Evolutionary conservation across 2,888 invertebrate species (phyloP), one percentile per base, ranked within the genome.

Genomic region (Craniophora ligustri): DNA sequence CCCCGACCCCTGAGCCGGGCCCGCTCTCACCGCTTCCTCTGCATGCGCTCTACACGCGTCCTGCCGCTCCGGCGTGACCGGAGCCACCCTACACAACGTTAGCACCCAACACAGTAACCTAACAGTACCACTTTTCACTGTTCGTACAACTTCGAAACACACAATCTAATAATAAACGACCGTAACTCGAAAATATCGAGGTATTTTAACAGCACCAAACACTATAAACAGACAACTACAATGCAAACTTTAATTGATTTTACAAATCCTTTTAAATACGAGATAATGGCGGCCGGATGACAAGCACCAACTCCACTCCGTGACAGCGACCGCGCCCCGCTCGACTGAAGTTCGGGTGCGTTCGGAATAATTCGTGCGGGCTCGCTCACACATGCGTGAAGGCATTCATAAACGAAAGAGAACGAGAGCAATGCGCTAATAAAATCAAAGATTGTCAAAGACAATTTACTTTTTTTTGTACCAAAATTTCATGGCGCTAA

Each of bases 201-300:
- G 62, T 75, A 78, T 81, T 73, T 79, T 65, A 76, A 77, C 69
- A 79, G 75, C 79, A 82, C 81, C 77, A 79, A 77, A 78, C 86
- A 88, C 87, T 64, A 72, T 76, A 76, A 84, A 86, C 86, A 80
- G 85, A 87, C 82, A 86, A 87, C 82, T 81, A 77, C 84, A 84
- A 81, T 81, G 86, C 86, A 82, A 88, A 89, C 78, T 89, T 77
- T 84, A 91, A 91, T 91, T 91, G 89, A 92, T 90, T 92, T 89
- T 88, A 87, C 83, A 87, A 90, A 91, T 88, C 85, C 84, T 93
- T 93, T 91, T 91, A 92, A 70, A 93, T 94, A 94, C 92, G 89
- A 94, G 94, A 93, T 94, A 94, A 94, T 94, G 94, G 94, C 94
- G 93, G 92, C 93, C 91, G 89, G 88, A 91, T 94, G 94, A 94